Conservation (phyloP, 2,888 invertebrate genomes). For the Lithophane ornitopus region DNA sequence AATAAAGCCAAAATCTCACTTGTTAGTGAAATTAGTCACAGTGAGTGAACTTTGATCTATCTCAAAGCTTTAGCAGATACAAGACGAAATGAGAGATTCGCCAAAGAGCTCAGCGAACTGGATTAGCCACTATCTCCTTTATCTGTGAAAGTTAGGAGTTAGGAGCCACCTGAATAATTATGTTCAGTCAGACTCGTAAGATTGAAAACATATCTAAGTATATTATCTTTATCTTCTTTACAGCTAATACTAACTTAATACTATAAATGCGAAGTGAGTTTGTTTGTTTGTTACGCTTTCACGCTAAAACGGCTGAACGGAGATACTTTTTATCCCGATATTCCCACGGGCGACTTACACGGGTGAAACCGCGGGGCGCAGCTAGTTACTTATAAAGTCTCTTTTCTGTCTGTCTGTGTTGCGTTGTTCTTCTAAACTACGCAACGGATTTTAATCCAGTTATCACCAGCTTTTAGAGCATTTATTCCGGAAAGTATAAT, state of each 20-base stretch:
- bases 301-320: too few relatives aligned
- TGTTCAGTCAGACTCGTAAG: conserved; percentile 19
- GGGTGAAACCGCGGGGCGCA: too few relatives aligned
- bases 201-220: conserved; percentile 7
- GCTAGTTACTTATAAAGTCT: not conserved
- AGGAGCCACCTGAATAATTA: conserved; percentile 36
- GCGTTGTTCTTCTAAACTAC: not conserved
- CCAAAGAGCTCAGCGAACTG: conserved; percentile 47
- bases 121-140: conserved; percentile 48
- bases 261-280: too few relatives aligned
- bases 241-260: too few relatives aligned
- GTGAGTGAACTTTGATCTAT: conserved; percentile 33
- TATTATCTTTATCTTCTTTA: too few relatives aligned
- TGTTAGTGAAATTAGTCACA: conserved; percentile 39
- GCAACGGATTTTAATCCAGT: not conserved
- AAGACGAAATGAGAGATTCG: conserved; percentile 37
- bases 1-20: conserved; percentile 13
- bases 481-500: not conserved
- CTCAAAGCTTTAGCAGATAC: conserved; percentile 44
- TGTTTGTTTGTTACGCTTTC: too few relatives aligned
- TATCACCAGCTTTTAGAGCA: too few relatives aligned
- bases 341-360: too few relatives aligned
- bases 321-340: too few relatives aligned
- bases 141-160: conserved; percentile 37
- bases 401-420: not conserved